Evolutionary conservation across 2,797 vertebrate genomes (phyloP).

Genomic region (Pseudochaenichthys georgianus): DNA sequence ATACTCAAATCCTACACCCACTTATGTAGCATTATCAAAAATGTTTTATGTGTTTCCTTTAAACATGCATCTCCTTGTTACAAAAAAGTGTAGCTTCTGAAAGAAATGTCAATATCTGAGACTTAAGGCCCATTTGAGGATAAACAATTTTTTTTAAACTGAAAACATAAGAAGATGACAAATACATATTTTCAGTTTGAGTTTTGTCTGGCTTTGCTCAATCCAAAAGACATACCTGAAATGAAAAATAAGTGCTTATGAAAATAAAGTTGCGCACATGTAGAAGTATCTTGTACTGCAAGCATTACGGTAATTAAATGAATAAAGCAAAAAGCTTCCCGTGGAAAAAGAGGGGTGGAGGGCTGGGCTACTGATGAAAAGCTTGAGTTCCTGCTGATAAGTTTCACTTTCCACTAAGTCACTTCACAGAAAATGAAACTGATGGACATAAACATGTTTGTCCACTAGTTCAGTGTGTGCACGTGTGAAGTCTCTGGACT

Average conservation of each 20-base stretch:
- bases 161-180: not conserved
- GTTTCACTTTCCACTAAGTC: conserved; percentile 58
- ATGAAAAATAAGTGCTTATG: too few species aligned
- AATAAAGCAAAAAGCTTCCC: not conserved
- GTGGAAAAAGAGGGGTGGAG: not conserved
- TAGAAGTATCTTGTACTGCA: not conserved
- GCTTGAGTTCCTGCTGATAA: not conserved
- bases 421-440: conserved; percentile 66
- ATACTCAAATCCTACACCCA: not conserved
- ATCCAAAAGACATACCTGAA: too few species aligned
- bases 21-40: not conserved
- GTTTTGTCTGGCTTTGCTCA: too few species aligned
- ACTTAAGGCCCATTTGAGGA: too few species aligned
- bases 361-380: not conserved
- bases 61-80: not conserved
- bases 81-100: not conserved
- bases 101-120: too few species aligned
- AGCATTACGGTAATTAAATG: not conserved
- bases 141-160: not conserved
- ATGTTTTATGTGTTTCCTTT: not conserved
- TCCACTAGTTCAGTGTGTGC: not conserved
- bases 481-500: not conserved
- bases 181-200: too few species aligned
- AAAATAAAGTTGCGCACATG: too few species aligned
- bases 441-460: not conserved